Base-by-base conservation (phyloP, 2,888 invertebrate genomes). In the Meandrusa payeni region DNA sequence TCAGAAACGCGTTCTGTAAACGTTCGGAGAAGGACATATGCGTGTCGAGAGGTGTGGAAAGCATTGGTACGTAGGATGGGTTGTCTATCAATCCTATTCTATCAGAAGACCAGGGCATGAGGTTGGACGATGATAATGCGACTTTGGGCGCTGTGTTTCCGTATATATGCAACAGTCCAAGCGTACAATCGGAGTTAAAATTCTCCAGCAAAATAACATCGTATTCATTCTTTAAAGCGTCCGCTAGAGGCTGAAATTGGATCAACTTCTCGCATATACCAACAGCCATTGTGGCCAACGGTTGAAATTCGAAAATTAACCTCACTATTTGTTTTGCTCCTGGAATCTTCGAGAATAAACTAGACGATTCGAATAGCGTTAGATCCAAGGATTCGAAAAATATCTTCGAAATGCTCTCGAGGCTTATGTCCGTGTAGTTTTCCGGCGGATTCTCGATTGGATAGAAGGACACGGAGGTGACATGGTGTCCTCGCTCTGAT, bases 391-490 rank as follows among this genome's bases (percentile, higher is more conserved):
- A 61, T 50, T 82, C 86, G 5, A 86, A n/a, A 4, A 80, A 76
- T 1, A 69, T 45, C 6, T 52, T 52, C 0, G 77, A 69, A 32
- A 85, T 62, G 0, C 83, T 81, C 59, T 78, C 73, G 6, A 86
- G 64, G 47, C 81, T 86, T 41, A 87, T 54, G 34, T 76, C 76
- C 1, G 79, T 82, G 51, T 81, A 83, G 51, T 85, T 86, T 0
- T 78, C 66, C 1, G 90, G 67, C 2, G 83, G 81, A 45, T 80
- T 61, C 48, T 77, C 76, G 27, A 74, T 51, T 0, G 91, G 91
- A 60, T 90, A 92, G 65, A 89, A 88, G 0, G 90, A 90, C 1
- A 90, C 75, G 1, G 91, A 89, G 6, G 91, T 91, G 2, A 92
- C 61, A 26, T 91, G 79, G 57, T 92, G 91, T 1, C 92, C 92